phyloP scores from a whole-genome alignment of 2,888 invertebrate genomes.

The Nemapogon koenigi region DNA sequence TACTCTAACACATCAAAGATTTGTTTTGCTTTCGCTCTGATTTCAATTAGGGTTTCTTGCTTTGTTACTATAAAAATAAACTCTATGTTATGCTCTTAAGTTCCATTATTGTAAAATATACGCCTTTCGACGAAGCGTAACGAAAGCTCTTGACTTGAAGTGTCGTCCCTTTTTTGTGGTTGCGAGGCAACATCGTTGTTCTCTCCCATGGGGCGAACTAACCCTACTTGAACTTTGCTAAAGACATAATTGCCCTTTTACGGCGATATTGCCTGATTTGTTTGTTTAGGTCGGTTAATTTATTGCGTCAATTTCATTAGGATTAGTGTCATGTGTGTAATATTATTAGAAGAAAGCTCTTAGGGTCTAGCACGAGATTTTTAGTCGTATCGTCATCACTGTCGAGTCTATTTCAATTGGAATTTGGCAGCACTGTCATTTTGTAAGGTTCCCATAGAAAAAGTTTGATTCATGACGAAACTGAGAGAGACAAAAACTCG shows the following conservation, averaged over 20 bases:
- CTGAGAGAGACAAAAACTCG: too few species aligned
- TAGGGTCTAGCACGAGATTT: too few species aligned
- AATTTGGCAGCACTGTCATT: too few species aligned
- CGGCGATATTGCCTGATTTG: not conserved
- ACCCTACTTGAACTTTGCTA: constrained; percentile 26
- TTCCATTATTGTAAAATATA: not conserved
- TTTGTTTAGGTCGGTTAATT: constrained; percentile 5
- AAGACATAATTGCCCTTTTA: constrained; percentile 21
- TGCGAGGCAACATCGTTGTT: constrained; percentile 22
- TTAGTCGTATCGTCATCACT: too few species aligned
- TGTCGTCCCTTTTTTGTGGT: constrained; percentile 20
- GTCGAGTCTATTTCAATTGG: too few species aligned
- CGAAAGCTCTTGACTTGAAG: constrained; percentile 22
- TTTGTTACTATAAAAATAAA: not conserved
- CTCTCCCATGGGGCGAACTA: constrained; percentile 32
- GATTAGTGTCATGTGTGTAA: too few species aligned
- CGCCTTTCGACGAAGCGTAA: constrained; percentile 19
- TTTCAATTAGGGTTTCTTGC: not conserved
- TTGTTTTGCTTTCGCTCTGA: not conserved
- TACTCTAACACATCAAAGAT: not conserved
- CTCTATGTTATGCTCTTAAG: constrained; percentile 1
- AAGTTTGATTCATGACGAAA: too few species aligned
- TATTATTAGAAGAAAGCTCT: too few species aligned
- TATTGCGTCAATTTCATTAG: not conserved
- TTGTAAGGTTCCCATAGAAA: too few species aligned